A percentile compares a stretch with the other conserved stretches of the same genome.
Conservation (phyloP, 2,113 vertebrate species). For the Collichthys lucidus region DNA sequence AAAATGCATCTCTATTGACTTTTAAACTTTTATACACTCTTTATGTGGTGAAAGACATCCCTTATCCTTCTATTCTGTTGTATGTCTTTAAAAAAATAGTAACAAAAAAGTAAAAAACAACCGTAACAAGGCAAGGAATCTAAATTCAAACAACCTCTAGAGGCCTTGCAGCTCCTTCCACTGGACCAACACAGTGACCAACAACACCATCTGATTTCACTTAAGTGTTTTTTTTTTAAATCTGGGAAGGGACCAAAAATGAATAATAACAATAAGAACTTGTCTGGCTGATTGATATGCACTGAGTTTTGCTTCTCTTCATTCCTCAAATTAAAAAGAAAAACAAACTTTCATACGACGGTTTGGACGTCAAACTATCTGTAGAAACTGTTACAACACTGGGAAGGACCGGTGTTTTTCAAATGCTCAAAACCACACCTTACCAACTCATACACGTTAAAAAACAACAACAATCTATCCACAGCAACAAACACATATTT, state of each 20-base stretch:
- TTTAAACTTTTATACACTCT: conserved; percentile 56
- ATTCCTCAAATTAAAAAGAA: conserved; percentile 12
- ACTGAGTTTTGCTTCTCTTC: conserved; percentile 6
- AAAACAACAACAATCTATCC: conserved; percentile 28
- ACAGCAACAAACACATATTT: conserved; percentile 47
- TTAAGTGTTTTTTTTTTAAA: background rate
- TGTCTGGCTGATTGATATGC: conserved; percentile 27
- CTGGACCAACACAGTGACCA: background rate
- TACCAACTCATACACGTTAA: conserved; percentile 18
- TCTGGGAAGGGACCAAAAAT: conserved; percentile 1
- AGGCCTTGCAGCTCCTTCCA: conserved; percentile 1
- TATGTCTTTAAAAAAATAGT: conserved; percentile 35
- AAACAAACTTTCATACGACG: conserved; percentile 12
- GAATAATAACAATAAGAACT: background rate
- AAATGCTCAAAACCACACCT: conserved; percentile 50
- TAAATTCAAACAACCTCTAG: background rate
- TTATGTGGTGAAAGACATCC: background rate
- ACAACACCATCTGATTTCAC: background rate
- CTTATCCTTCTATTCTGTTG: conserved; percentile 8
- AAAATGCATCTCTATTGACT: conserved; percentile 47
- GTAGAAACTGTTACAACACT: conserved; percentile 38
- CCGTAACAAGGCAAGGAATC: background rate
- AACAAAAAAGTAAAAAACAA: conserved; percentile 8
- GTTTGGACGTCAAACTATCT: conserved; percentile 19
- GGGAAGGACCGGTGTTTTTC: conserved; percentile 28